Evolutionary conservation across 2,113 vertebrate genomes (phyloP).

Genomic region (Pipra filicauda): DNA sequence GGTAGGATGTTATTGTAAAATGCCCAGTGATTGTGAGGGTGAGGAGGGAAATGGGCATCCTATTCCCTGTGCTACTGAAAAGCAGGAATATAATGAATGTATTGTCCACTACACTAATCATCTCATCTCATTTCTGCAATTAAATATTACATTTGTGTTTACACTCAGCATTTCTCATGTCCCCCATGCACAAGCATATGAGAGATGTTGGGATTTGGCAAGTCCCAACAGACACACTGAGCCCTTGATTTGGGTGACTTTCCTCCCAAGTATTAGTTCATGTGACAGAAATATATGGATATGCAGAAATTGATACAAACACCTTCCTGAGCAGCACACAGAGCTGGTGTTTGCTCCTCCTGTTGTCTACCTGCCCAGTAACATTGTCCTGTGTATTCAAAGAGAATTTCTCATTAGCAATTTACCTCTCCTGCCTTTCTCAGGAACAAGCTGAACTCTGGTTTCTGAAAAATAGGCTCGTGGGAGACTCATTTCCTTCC

Average conservation of each 20-base stretch:
- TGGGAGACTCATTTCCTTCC: rapidly evolving
- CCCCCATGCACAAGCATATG: neutral
- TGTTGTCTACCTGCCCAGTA: neutral
- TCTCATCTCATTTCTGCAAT: neutral
- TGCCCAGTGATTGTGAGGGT: neutral
- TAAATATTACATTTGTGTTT: neutral
- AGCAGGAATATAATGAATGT: neutral
- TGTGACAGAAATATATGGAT: neutral
- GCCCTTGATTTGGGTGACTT: neutral
- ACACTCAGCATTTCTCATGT: neutral
- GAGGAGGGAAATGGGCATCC: neutral
- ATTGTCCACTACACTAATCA: neutral
- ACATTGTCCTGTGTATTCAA: neutral
- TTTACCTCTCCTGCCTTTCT: neutral
- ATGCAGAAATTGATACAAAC: neutral
- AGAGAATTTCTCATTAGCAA: neutral
- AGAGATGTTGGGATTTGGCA: neutral
- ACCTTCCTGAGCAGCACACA: neutral
- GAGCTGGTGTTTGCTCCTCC: neutral
- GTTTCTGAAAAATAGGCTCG: neutral
- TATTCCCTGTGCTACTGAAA: neutral
- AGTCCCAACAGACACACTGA: neutral
- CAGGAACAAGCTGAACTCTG: neutral
- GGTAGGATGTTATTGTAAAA: neutral
- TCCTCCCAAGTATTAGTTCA: neutral